Conservation (phyloP, 2,113 vertebrate species). For the Malurus alboscapulatus region DNA sequence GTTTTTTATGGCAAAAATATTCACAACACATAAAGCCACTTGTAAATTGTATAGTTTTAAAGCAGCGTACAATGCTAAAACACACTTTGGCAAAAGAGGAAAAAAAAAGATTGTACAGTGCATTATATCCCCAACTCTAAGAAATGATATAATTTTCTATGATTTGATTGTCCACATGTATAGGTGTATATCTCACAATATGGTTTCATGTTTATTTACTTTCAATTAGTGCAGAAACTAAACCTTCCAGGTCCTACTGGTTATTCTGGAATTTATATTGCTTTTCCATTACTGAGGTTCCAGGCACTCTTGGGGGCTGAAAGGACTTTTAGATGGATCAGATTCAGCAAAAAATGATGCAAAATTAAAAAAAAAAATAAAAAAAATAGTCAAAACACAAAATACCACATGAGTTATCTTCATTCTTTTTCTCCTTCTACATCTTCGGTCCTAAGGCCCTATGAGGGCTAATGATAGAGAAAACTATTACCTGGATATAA, state of each 20-base stretch:
- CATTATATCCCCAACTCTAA: constrained; percentile 73
- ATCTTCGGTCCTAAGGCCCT: not conserved
- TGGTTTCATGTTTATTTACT: not conserved
- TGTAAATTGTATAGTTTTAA: constrained; percentile 66
- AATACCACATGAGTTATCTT: not conserved
- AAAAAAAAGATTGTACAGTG: constrained; percentile 75
- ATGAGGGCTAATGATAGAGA: not conserved
- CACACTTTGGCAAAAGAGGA: constrained; percentile 75
- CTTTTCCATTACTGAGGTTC: constrained; percentile 69
- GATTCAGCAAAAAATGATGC: not conserved
- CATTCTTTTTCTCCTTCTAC: constrained; percentile 1
- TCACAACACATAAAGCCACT: constrained; percentile 73
- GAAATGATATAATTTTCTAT: constrained; percentile 41
- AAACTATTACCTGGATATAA: not conserved
- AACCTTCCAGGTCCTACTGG: constrained; percentile 60
- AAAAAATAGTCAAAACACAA: not conserved
- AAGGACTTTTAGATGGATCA: constrained; percentile 26
- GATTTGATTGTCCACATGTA: constrained; percentile 68
- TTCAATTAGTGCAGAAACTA: constrained; percentile 66
- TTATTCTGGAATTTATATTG: constrained; percentile 75
- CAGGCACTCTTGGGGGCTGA: constrained; percentile 72
- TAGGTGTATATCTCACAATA: constrained; percentile 36
- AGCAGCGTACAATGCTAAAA: constrained; percentile 66
- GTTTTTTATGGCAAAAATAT: constrained; percentile 76
- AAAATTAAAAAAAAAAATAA: not conserved